phyloP scores from a whole-genome alignment of 1,140 invertebrate genomes.

The Plectrocnemia conspersa region DNA sequence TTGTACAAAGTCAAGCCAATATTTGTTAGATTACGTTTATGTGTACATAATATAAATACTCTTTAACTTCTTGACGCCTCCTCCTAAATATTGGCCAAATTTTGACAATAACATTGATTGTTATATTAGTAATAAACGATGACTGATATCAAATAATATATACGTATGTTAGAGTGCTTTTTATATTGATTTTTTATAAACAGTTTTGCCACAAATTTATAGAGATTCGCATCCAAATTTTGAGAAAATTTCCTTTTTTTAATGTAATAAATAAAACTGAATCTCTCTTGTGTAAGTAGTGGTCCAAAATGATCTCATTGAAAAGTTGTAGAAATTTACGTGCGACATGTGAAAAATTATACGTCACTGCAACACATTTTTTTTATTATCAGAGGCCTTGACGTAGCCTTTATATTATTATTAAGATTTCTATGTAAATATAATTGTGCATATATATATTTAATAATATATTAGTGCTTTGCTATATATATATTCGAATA shows the following conservation, averaged over 20 bases:
- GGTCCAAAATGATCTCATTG: constrained; percentile 31
- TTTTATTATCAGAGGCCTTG: too few relatives aligned
- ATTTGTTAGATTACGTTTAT: too few relatives aligned
- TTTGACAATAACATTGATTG: constrained; percentile 14
- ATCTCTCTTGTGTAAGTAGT: constrained; percentile 26
- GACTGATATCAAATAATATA: too few relatives aligned
- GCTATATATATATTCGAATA: constrained; percentile 18
- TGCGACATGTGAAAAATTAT: background rate
- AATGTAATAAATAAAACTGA: constrained; percentile 8
- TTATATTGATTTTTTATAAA: background rate
- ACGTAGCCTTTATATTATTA: too few relatives aligned
- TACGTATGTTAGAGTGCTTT: too few relatives aligned
- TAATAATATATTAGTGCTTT: too few relatives aligned
- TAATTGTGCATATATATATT: too few relatives aligned
- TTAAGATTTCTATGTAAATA: too few relatives aligned
- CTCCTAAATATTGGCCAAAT: constrained; percentile 24
- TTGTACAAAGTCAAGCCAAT: background rate
- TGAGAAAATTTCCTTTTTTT: background rate
- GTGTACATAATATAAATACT: too few relatives aligned
- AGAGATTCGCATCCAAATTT: background rate
- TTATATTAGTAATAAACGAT: constrained; percentile 23
- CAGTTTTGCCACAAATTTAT: background rate
- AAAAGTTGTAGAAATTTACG: constrained; percentile 11
- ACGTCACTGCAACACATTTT: too few relatives aligned
- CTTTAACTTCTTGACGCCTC: too few relatives aligned